Conservation (phyloP, 1,140 invertebrate species). For the Probaryconus sp. region DNA sequence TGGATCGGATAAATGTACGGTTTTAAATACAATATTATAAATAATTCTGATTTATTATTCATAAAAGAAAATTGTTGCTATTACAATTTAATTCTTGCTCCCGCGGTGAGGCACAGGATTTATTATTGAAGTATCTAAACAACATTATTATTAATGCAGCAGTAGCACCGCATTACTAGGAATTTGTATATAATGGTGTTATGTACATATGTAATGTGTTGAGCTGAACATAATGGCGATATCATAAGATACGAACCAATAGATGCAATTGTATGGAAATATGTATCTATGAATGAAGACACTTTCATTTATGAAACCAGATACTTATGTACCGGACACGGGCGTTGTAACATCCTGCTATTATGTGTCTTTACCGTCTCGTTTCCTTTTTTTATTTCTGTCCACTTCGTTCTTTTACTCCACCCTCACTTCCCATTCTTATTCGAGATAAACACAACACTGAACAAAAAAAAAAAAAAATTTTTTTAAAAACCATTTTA, state of each 20-base stretch:
- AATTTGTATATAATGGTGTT: slow-evolving; percentile 78
- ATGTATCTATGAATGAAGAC: slow-evolving; percentile 78
- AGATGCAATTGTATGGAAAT: slow-evolving; percentile 78
- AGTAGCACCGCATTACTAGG: slow-evolving; percentile 70
- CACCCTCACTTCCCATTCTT: slow-evolving; percentile 58
- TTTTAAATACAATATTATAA: slow-evolving; percentile 26
- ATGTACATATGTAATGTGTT: slow-evolving; percentile 74
- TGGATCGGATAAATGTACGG: not conserved
- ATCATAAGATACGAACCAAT: slow-evolving; percentile 76
- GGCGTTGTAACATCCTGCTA: slow-evolving; percentile 77
- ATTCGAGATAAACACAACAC: slow-evolving; percentile 40
- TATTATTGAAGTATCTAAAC: slow-evolving; percentile 66
- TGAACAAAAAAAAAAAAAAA: too few relatives aligned
- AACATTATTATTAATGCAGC: slow-evolving; percentile 75
- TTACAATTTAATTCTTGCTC: slow-evolving; percentile 22
- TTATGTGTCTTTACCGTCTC: slow-evolving; percentile 74
- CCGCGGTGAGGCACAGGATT: slow-evolving; percentile 20
- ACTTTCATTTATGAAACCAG: slow-evolving; percentile 78
- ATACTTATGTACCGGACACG: slow-evolving; percentile 76
- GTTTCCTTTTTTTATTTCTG: slow-evolving; percentile 64
- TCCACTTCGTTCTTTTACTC: slow-evolving; percentile 52
- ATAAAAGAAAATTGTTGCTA: slow-evolving; percentile 20
- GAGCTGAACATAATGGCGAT: slow-evolving; percentile 72
- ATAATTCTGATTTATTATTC: slow-evolving; percentile 7
- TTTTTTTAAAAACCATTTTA: too few relatives aligned